Base-by-base conservation (phyloP, 2,888 invertebrate species). In the Drosophila sordidula region DNA sequence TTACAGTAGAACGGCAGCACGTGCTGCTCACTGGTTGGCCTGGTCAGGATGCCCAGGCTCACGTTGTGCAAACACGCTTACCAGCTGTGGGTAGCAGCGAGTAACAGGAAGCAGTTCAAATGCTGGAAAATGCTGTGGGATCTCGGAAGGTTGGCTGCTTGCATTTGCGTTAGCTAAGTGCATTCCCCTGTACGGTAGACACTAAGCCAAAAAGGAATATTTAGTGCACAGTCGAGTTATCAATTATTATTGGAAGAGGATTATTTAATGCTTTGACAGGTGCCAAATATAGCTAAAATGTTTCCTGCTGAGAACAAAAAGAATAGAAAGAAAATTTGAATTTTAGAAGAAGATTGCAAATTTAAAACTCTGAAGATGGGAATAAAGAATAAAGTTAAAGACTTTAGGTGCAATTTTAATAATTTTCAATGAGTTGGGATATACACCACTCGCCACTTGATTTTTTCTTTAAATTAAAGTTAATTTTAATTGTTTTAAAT, bases 1-100 rank as follows among this genome's bases (percentile, higher is more conserved):
- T 70, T 52, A 41, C 26, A 70, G 62, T 59, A 41, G 46, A 85
- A 64, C 65, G 61, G 62, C 52, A 38, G 86, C 76, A 88, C 79
- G 82, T 82, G 83, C 76, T 51, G 36, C 50, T 8, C 22, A 9
- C 12, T 29, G 32, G n/a, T 6, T 56, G 52, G 52, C 2, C 6
- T 52, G 52, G 52, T 4, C 61, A 52, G 71, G 46, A 56, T 56
- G 14, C 6, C 36, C 61, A 41, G 38, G 6, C 38, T 29, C 47
- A 65, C 76, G 55, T 66, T 55, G 57, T 44, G n/a, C 6, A 12
- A 56, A 64, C 57, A 44, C 25, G 47, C 54, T 42, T 32, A 39
- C 8, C 12, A 32, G 18, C 22, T 25, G 14, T 6, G 22, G 22
- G 16, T 4, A 25, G 3, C 2, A 34, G n/a, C 1, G 42, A 12